Conservation (phyloP, 1,140 invertebrate genomes). For the Eumeta japonica region DNA sequence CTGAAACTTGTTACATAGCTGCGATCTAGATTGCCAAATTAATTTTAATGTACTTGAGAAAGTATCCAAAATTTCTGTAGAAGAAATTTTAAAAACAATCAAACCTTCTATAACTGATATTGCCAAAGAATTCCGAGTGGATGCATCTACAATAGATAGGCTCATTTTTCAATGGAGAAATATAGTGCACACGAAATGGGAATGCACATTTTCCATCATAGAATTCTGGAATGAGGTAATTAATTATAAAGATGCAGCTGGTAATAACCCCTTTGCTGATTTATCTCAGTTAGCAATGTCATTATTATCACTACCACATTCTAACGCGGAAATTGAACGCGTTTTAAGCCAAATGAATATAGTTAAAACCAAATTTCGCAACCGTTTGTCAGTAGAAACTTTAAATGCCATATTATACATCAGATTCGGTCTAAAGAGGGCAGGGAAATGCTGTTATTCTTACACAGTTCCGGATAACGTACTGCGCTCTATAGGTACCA, state of each 20-base stretch:
- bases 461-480: slow-evolving; percentile 11
- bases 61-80: slow-evolving; percentile 14
- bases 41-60: slow-evolving; percentile 15
- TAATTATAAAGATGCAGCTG: no score
- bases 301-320: slow-evolving; percentile 16
- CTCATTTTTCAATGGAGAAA: slow-evolving; percentile 14
- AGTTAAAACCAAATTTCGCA: slow-evolving; percentile 14
- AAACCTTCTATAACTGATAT: slow-evolving; percentile 7
- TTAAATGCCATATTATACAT: no score
- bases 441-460: no score
- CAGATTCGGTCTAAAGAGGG: no score
- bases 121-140: slow-evolving; percentile 12
- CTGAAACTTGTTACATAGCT: slow-evolving; percentile 14
- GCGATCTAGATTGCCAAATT: slow-evolving; percentile 11
- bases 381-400: slow-evolving; percentile 12
- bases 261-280: no score
- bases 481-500: slow-evolving; percentile 10
- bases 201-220: slow-evolving; percentile 7
- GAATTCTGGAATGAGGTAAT: slow-evolving; percentile 14
- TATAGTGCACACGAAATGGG: slow-evolving; percentile 13
- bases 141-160: slow-evolving; percentile 11
- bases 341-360: slow-evolving; percentile 18
- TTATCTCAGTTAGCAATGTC: no score
- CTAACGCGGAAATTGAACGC: slow-evolving; percentile 16
- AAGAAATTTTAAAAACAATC: slow-evolving; percentile 15